These are phyloP conservation scores for Ptilonorhynchus violaceus DNA, from an alignment of 2,113 vertebrate species.

Conservation along the genomic window DNA sequence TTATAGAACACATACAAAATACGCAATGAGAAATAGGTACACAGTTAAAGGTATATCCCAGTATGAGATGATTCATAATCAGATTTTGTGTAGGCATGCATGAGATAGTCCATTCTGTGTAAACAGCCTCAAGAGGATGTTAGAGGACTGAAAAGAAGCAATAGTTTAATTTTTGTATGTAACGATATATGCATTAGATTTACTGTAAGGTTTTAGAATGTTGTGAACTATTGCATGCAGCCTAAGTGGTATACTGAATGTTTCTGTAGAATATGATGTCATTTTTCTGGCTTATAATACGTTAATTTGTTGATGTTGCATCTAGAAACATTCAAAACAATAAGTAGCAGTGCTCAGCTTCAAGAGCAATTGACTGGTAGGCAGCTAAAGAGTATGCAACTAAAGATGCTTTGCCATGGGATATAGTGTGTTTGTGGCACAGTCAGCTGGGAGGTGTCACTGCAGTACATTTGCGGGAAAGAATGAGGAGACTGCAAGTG, in stretches of 20 bases:
- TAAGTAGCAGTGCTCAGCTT: not conserved
- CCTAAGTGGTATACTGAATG: not conserved
- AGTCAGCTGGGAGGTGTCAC: not conserved
- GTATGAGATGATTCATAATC: not conserved
- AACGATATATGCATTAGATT: not conserved
- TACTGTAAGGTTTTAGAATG: not conserved
- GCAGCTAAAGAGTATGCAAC: not conserved
- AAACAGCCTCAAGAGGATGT: not conserved
- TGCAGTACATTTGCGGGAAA: not conserved
- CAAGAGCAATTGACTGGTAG: not conserved
- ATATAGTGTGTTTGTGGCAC: not conserved
- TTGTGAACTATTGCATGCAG: not conserved
- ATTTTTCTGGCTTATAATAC: not conserved
- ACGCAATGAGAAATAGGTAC: not conserved
- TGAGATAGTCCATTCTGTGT: not conserved
- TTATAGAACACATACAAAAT: not conserved
- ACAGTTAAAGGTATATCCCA: not conserved
- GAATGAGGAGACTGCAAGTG: not conserved
- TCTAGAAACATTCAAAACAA: not conserved
- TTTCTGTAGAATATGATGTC: not conserved
- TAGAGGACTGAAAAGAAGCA: not conserved
- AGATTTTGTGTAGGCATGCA: not conserved
- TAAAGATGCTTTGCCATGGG: accelerated
- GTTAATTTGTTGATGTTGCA: not conserved
- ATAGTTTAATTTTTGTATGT: not conserved